Evolutionary conservation across 2,888 invertebrate species (phyloP).

Genomic region (Perithous albicinctus): DNA sequence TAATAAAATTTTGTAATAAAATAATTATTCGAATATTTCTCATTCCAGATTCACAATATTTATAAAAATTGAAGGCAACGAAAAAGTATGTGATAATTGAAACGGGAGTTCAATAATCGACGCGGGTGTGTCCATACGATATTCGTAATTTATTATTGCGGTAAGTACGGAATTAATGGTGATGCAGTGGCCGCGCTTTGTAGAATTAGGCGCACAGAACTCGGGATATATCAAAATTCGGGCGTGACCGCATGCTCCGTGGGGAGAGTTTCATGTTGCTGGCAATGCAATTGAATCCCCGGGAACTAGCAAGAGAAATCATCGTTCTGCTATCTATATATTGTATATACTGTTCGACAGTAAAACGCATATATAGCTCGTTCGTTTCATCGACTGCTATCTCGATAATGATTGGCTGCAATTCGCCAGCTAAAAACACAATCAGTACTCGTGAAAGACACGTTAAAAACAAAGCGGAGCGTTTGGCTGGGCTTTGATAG

Average conservation of each 20-base stretch:
- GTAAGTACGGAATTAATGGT: conserved; percentile 57
- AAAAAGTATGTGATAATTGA: conserved; percentile 23
- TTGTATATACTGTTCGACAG: conserved; percentile 11
- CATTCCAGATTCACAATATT: too few relatives aligned
- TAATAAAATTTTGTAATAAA: too few relatives aligned
- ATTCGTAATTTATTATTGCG: conserved; percentile 62
- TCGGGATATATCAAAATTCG: conserved; percentile 41
- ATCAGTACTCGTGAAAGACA: conserved; percentile 76
- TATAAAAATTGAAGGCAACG: neutral
- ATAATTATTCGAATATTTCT: too few relatives aligned
- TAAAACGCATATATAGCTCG: conserved; percentile 41
- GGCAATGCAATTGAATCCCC: conserved; percentile 53
- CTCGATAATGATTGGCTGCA: conserved; percentile 78
- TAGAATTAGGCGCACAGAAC: conserved; percentile 11
- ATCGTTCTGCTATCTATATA: conserved; percentile 9
- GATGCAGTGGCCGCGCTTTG: conserved; percentile 25
- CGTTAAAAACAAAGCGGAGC: conserved; percentile 75
- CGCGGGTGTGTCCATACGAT: conserved; percentile 13
- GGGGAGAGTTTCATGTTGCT: conserved; percentile 34
- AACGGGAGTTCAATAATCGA: conserved; percentile 36
- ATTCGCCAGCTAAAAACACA: conserved; percentile 78
- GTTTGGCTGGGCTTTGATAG: conserved; percentile 59
- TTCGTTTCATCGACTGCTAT: conserved; percentile 61
- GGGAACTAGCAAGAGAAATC: conserved; percentile 41
- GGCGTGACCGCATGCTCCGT: conserved; percentile 50